Evolutionary conservation across 1,140 invertebrate genomes (phyloP), one percentile per base, ranked within the genome.

Genomic region (Drosophila yakuba): DNA sequence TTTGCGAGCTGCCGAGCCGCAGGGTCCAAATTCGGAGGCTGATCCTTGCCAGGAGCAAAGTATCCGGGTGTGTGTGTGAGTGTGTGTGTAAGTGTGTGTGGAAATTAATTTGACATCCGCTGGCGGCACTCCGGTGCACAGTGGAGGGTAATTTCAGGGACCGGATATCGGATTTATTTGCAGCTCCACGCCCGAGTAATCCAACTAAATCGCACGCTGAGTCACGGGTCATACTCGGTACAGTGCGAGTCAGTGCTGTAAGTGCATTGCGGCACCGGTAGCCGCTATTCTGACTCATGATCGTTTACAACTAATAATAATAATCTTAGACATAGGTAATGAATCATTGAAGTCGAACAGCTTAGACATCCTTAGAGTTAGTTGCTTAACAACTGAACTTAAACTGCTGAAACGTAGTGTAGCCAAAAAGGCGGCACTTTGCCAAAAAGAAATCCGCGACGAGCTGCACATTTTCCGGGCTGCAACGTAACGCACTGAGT

Each of bases 31-130:
- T n/a, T 17, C n/a, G 51, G n/a, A 4, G 15, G 36, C n/a, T 28
- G 32, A 43, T 32, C 43, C 35, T 50, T 66, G 36, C 45, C 43
- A 68, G 38, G 15, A 25, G 17, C 47, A 20, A 36, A 56, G 54
- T 17, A n/a, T 38, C 14, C 15, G 41, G 54, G 41, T 17, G 17
- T 17, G 17, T 17, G 17, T 17, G 17, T 17, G 17, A 17, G 17
- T 17, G 17, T 17, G 17, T 17, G 20, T 7, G 28, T 28, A 11
- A 12, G 36, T 39, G 59, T 55, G 52, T 64, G 61, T 51, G 28
- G 38, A 80, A 85, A 85, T 84, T 80, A 83, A 83, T 85, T 80
- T 80, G 67, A 58, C 80, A 75, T 72, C 63, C 20, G 20, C 20
- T 20, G 20, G 20, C 20, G 20, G 20, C 20, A 20, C 20, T 20